Evolutionary conservation across 2,888 invertebrate genomes (phyloP).

Genomic region (Prosopocoilus inquinatus): DNA sequence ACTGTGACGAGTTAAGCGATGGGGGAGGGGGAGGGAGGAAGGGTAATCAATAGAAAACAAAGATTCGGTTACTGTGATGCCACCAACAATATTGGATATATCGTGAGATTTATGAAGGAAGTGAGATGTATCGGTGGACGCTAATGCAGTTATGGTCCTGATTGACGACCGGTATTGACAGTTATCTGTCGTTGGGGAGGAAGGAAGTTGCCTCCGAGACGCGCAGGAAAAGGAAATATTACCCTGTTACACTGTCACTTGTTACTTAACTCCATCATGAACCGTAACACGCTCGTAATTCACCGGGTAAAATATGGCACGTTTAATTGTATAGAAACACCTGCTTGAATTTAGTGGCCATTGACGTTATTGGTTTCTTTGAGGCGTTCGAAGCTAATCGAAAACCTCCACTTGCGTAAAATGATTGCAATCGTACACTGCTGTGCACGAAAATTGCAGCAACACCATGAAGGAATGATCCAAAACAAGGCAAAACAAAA

Average conservation of each 20-base stretch:
- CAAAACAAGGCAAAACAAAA: too few relatives aligned
- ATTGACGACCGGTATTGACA: constrained; percentile 47
- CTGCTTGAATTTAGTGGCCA: background rate
- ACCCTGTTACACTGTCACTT: constrained; percentile 21
- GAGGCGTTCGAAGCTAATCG: too few relatives aligned
- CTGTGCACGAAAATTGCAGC: too few relatives aligned
- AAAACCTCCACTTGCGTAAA: too few relatives aligned
- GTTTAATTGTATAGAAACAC: constrained; percentile 2
- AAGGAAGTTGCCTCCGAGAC: constrained; percentile 23
- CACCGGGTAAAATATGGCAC: constrained; percentile 13
- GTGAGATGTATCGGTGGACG: constrained; percentile 32
- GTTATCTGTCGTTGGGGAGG: constrained; percentile 47
- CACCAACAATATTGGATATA: background rate
- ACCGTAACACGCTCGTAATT: constrained; percentile 13
- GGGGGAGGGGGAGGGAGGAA: too few relatives aligned
- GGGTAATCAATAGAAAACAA: too few relatives aligned
- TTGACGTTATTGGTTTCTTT: too few relatives aligned
- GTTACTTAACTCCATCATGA: constrained; percentile 18
- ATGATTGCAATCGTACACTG: too few relatives aligned
- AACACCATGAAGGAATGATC: too few relatives aligned
- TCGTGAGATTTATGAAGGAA: constrained; percentile 18
- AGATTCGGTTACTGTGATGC: background rate
- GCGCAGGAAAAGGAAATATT: constrained; percentile 23
- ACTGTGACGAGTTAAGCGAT: too few relatives aligned
- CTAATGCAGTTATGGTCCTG: constrained; percentile 44